Evolutionary conservation across 1,140 invertebrate genomes (phyloP).

Genomic region (Apis cerana): DNA sequence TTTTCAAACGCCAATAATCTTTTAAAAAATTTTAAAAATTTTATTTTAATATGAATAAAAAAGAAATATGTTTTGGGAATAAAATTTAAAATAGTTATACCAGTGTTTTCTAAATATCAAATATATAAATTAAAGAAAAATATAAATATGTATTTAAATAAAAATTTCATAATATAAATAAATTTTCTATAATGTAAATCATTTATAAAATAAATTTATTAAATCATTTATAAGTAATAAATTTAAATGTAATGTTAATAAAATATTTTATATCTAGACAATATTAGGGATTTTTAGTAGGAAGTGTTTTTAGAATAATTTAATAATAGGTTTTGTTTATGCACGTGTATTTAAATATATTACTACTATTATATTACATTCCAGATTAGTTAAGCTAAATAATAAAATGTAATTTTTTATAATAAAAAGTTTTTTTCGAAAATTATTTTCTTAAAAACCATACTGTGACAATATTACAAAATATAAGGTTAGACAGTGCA

Average conservation of each 20-base stretch:
- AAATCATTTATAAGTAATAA: neutral
- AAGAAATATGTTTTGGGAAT: neutral
- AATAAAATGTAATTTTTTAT: neutral
- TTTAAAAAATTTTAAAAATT: neutral
- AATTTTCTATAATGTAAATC: neutral
- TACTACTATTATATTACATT: neutral
- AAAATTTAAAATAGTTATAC: neutral
- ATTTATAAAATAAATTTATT: neutral
- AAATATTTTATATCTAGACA: neutral
- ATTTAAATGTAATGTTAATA: neutral
- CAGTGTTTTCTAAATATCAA: neutral
- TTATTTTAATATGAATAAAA: neutral
- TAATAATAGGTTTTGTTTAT: neutral
- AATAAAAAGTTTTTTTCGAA: neutral
- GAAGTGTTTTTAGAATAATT: neutral
- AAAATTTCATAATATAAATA: neutral
- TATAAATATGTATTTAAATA: neutral
- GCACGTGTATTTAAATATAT: constrained; percentile 7
- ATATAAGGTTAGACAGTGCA: constrained; percentile 47
- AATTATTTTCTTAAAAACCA: neutral
- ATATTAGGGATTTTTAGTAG: neutral
- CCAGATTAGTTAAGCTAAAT: neutral
- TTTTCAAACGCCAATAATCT: neutral
- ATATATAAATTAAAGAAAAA: neutral
- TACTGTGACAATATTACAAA: neutral